A percentile compares a stretch with the other conserved stretches of the same genome.
These are phyloP conservation scores for Nipponia nippon DNA, from an alignment of 2,113 vertebrate genomes.

Conservation along the genomic window DNA sequence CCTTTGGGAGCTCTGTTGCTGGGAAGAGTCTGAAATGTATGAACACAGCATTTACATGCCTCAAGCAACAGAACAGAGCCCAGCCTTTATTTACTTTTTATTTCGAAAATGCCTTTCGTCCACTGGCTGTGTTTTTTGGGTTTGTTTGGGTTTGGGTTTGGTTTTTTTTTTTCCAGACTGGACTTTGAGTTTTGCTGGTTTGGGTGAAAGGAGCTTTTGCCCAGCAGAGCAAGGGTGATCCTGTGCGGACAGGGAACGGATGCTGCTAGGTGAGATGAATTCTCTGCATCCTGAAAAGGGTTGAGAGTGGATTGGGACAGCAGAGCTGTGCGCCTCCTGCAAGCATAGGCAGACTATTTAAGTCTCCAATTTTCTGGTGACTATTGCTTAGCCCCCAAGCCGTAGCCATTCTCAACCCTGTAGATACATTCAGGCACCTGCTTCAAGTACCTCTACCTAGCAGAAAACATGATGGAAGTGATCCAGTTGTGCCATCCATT, in stretches of 20 bases:
- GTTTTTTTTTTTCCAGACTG: not conserved
- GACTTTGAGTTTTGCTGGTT: not conserved
- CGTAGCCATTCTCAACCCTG: not conserved
- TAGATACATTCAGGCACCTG: not conserved
- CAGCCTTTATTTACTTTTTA: not conserved
- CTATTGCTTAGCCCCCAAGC: not conserved
- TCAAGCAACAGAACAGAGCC: not conserved
- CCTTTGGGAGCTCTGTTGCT: constrained; percentile 22
- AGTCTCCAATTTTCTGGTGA: not conserved
- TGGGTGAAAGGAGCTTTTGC: not conserved
- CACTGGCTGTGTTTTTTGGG: not conserved
- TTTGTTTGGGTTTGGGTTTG: not conserved
- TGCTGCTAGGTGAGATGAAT: not conserved
- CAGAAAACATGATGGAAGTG: not conserved
- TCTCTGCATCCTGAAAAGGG: not conserved
- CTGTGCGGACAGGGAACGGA: not conserved
- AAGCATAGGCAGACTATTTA: not conserved
- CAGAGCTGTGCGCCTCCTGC: not conserved
- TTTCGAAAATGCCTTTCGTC: not conserved
- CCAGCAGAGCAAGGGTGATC: not conserved
- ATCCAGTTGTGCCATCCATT: not conserved
- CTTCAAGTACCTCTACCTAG: not conserved
- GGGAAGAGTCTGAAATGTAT: not conserved
- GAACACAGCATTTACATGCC: not conserved
- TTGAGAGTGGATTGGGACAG: not conserved